Conservation (phyloP, 2,888 invertebrate species). For the Melinaea menophilus region DNA sequence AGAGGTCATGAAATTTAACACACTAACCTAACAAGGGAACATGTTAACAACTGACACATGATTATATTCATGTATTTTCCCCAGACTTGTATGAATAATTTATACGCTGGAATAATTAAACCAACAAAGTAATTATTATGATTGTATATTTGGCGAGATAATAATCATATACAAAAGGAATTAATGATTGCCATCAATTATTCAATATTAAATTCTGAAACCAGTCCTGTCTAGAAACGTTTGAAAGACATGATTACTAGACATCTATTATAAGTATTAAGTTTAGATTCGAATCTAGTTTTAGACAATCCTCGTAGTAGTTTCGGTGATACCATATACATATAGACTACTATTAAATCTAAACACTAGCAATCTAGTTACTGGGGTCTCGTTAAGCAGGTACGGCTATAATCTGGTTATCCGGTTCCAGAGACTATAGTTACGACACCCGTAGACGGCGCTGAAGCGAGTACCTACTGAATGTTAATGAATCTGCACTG, state of each 20-base stretch:
- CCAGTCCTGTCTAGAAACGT: neutral
- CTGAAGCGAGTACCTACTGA: conserved; percentile 10
- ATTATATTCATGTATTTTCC: conserved; percentile 4
- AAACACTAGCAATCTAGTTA: conserved; percentile 38
- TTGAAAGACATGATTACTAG: neutral
- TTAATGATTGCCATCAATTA: neutral
- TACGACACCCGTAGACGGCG: conserved; percentile 20
- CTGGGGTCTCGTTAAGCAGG: conserved; percentile 42
- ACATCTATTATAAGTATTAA: too few relatives aligned
- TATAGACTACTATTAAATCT: conserved; percentile 19
- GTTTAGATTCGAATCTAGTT: neutral
- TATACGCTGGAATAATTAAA: conserved; percentile 1
- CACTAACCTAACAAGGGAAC: conserved; percentile 6
- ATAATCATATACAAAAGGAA: neutral
- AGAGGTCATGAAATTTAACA: conserved; percentile 6
- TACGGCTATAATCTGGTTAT: conserved; percentile 49
- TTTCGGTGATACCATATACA: neutral
- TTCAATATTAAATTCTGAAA: neutral
- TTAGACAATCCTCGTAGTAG: conserved; percentile 6
- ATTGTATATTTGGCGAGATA: conserved; percentile 1
- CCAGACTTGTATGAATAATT: neutral
- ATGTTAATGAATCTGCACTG: conserved; percentile 5
- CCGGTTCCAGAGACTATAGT: conserved; percentile 29
- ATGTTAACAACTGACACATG: conserved; percentile 5
- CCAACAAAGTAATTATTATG: conserved; percentile 2